phyloP scores from a whole-genome alignment of 2,888 invertebrate species.

The Mongoloraphidia duomilia region DNA sequence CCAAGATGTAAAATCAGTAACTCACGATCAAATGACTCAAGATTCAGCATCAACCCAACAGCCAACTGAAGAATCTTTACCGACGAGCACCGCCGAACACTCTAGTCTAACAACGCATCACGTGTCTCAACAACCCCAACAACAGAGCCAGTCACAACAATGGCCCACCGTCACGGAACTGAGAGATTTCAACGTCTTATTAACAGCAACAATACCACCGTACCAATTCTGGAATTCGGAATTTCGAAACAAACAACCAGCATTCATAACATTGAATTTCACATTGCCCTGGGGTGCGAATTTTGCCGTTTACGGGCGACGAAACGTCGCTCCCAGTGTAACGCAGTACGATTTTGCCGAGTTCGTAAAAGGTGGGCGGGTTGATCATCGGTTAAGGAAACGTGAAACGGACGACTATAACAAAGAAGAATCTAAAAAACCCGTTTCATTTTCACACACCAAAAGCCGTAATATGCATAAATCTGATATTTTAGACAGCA shows the following conservation, averaged over 20 bases:
- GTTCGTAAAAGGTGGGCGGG: constrained; percentile 75
- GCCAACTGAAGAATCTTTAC: constrained; percentile 64
- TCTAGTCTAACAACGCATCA: constrained; percentile 38
- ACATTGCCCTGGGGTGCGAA: constrained; percentile 85
- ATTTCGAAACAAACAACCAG: constrained; percentile 80
- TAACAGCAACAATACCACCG: constrained; percentile 73
- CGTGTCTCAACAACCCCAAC: constrained; percentile 51
- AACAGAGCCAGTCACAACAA: constrained; percentile 59
- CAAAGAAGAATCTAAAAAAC: constrained; percentile 3
- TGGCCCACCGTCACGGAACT: constrained; percentile 67
- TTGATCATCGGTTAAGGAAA: constrained; percentile 60
- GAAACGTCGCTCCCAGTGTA: constrained; percentile 90
- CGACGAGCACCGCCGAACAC: constrained; percentile 55
- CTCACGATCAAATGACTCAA: constrained; percentile 72
- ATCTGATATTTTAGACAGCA: constrained; percentile 30
- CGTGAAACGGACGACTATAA: constrained; percentile 20
- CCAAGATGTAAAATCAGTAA: constrained; percentile 77
- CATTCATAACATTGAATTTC: constrained; percentile 77
- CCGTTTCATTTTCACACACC: constrained; percentile 12
- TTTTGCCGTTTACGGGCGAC: constrained; percentile 88
- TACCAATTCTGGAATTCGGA: constrained; percentile 90
- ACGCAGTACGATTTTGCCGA: constrained; percentile 95
- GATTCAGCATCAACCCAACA: constrained; percentile 56
- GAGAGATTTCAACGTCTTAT: constrained; percentile 70
- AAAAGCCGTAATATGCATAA: constrained; percentile 23